Percentiles rank a stretch among this genome's conserved stretches.
Evolutionary conservation across 2,797 vertebrate genomes (phyloP).

Genomic region (Parauchenoglanis ngamensis): DNA sequence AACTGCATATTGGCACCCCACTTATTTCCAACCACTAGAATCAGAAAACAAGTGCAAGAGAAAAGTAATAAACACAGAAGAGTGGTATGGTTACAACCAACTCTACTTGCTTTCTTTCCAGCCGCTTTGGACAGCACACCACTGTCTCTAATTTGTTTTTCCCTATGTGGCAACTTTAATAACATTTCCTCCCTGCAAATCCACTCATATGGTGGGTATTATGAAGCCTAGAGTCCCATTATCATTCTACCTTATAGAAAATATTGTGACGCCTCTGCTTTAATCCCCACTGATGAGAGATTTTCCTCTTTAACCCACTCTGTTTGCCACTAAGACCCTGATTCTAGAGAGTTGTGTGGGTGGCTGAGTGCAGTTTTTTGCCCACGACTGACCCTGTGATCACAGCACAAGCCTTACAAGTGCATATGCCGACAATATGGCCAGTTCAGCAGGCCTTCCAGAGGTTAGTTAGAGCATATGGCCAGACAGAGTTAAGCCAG

Average conservation of each 20-base stretch:
- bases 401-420: conserved; percentile 11
- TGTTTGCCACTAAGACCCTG: conserved; percentile 47
- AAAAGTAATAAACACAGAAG: conserved; percentile 55
- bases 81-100: conserved; percentile 53
- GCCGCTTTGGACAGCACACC: conserved; percentile 51
- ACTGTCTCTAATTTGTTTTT: conserved; percentile 57
- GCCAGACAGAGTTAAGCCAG: conserved; percentile 23
- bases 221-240: conserved; percentile 56
- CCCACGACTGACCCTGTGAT: conserved; percentile 25
- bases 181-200: conserved; percentile 57
- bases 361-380: conserved; percentile 42
- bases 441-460: conserved; percentile 10
- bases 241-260: conserved; percentile 61
- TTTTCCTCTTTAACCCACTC: conserved; percentile 54
- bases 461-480: conserved; percentile 31
- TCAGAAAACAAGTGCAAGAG: conserved; percentile 49
- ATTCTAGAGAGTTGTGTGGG: conserved; percentile 25
- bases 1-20: conserved; percentile 42
- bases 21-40: conserved; percentile 29
- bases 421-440: conserved; percentile 36
- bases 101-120: conserved; percentile 32
- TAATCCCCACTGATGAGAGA: conserved; percentile 59
- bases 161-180: conserved; percentile 60
- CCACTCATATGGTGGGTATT: conserved; percentile 61
- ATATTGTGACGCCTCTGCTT: conserved; percentile 53